These are phyloP conservation scores for Ormyrus pomaceus DNA, from an alignment of 2,888 invertebrate species.

Conservation along the genomic window DNA sequence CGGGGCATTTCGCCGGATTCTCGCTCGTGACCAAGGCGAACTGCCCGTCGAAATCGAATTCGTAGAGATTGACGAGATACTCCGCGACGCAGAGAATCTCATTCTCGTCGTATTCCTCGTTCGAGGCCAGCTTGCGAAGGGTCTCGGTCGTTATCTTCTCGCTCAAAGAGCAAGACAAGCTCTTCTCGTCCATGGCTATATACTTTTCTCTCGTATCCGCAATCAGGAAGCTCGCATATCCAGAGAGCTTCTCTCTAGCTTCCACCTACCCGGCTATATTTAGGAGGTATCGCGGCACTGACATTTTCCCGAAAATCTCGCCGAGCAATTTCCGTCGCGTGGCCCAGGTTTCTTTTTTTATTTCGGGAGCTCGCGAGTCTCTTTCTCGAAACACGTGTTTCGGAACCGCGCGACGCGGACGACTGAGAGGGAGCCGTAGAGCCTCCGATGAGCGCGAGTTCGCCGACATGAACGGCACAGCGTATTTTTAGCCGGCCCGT, in stretches of 20 bases:
- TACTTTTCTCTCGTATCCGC: neutral
- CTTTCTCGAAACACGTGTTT: neutral
- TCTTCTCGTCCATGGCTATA: neutral
- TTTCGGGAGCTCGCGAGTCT: neutral
- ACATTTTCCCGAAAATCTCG: slow-evolving; percentile 8
- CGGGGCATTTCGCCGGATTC: slow-evolving; percentile 19
- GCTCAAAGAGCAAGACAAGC: slow-evolving; percentile 31
- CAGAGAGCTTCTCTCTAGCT: neutral
- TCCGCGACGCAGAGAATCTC: slow-evolving; percentile 56
- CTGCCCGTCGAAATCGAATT: slow-evolving; percentile 46
- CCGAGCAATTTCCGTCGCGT: too few species aligned
- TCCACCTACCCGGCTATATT: neutral
- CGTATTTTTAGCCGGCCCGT: slow-evolving; percentile 50
- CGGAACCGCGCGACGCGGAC: slow-evolving; percentile 1
- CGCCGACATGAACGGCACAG: slow-evolving; percentile 7
- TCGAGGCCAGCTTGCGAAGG: slow-evolving; percentile 54
- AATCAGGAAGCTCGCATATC: too few species aligned
- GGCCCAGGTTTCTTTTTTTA: too few species aligned
- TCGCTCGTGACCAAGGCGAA: slow-evolving; percentile 39
- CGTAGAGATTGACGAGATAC: slow-evolving; percentile 48
- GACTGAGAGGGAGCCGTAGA: slow-evolving; percentile 21
- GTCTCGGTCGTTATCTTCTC: slow-evolving; percentile 54
- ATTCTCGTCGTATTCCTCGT: slow-evolving; percentile 53
- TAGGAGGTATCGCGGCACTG: slow-evolving; percentile 25
- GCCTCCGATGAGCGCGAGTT: slow-evolving; percentile 10